Evolutionary conservation across 2,797 vertebrate genomes (phyloP).

Genomic region (Hemibagrus guttatus): DNA sequence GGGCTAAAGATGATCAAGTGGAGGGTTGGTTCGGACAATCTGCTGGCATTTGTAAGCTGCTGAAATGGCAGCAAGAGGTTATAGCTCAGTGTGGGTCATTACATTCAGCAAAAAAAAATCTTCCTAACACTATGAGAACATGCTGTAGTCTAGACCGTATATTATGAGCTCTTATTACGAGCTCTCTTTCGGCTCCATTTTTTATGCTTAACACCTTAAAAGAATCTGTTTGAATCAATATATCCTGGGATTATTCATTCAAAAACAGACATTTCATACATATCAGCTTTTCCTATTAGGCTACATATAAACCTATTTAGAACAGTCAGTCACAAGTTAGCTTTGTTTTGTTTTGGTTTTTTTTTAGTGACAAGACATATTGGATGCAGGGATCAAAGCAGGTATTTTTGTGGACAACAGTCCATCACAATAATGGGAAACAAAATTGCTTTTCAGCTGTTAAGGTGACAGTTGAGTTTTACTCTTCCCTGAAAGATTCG

Average conservation of each 20-base stretch:
- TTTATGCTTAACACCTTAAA: background rate
- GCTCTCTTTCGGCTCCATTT: background rate
- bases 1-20: slow-evolving; percentile 12
- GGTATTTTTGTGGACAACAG: background rate
- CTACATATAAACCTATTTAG: background rate
- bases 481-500: background rate
- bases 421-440: background rate
- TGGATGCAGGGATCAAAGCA: background rate
- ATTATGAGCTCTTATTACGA: background rate
- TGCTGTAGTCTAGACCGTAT: background rate
- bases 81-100: slow-evolving; percentile 25
- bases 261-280: background rate
- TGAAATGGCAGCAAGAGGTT: slow-evolving; percentile 12
- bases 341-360: background rate
- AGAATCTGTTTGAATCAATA: background rate
- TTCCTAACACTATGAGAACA: background rate
- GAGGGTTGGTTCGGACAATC: background rate
- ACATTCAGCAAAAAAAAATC: background rate
- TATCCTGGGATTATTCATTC: background rate
- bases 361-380: background rate
- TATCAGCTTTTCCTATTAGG: background rate
- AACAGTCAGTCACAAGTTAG: background rate
- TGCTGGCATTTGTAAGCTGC: background rate
- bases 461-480: background rate
- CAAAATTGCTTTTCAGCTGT: background rate